Evolutionary conservation across 2,113 vertebrate species (phyloP).

Genomic region (Ctenodactylus gundi): DNA sequence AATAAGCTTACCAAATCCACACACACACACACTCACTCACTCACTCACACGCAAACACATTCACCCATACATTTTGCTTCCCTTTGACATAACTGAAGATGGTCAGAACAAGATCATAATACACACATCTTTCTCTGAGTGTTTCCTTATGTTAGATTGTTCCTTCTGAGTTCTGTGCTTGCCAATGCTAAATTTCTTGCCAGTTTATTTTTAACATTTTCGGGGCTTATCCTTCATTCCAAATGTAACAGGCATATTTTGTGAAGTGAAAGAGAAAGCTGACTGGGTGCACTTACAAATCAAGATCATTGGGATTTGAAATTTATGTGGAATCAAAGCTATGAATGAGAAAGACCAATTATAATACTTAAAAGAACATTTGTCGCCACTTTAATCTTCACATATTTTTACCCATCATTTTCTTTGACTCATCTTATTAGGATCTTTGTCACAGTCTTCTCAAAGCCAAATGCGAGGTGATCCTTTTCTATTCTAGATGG

Average conservation of each 20-base stretch:
- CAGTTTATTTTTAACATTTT: constrained; percentile 76
- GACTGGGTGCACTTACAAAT: constrained; percentile 46
- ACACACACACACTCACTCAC: neutral
- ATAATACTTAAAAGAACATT: constrained; percentile 76
- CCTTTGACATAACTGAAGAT: constrained; percentile 27
- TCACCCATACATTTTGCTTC: neutral
- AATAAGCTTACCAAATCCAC: neutral
- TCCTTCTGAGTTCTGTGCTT: constrained; percentile 67
- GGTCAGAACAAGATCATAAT: constrained; percentile 59
- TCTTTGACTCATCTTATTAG: constrained; percentile 74
- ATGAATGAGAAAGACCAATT: constrained; percentile 74
- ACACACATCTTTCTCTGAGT: constrained; percentile 45
- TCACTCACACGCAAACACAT: neutral
- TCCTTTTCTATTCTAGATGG: constrained; percentile 57
- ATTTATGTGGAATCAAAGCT: constrained; percentile 67
- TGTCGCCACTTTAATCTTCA: constrained; percentile 72
- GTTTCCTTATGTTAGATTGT: constrained; percentile 62
- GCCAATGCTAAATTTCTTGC: constrained; percentile 69
- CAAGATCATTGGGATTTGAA: constrained; percentile 61
- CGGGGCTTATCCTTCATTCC: constrained; percentile 59
- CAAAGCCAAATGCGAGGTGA: constrained; percentile 54
- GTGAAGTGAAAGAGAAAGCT: constrained; percentile 58
- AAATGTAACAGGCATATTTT: constrained; percentile 41
- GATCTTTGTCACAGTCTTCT: constrained; percentile 71
- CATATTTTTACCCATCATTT: constrained; percentile 73